These are phyloP conservation scores for Drosophila quadrilineata DNA, from an alignment of 1,140 invertebrate genomes.

Conservation along the genomic window DNA sequence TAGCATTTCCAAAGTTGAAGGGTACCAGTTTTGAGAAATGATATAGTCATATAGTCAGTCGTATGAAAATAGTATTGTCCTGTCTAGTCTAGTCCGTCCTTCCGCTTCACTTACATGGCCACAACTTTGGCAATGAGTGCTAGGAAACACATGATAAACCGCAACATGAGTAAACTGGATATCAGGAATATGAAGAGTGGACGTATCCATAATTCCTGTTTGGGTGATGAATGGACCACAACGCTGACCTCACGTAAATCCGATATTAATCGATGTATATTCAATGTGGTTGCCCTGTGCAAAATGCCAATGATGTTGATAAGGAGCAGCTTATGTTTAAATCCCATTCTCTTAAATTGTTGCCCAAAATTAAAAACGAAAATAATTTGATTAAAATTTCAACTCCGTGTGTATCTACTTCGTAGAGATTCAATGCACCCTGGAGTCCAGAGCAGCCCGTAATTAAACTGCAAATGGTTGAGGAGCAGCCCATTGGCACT, in stretches of 20 bases:
- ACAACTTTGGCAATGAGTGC: constrained; percentile 56
- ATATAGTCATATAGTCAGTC: too few relatives aligned
- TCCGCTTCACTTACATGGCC: constrained; percentile 70
- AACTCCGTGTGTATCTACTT: neutral
- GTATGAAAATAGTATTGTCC: too few relatives aligned
- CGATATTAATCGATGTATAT: constrained; percentile 44
- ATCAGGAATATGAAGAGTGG: constrained; percentile 49
- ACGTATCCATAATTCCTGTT: constrained; percentile 44
- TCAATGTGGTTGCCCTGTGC: constrained; percentile 53
- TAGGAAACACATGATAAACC: constrained; percentile 56
- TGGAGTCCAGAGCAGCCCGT: constrained; percentile 88
- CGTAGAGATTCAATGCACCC: constrained; percentile 84
- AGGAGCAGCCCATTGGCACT: constrained; percentile 92
- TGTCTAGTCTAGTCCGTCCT: too few relatives aligned
- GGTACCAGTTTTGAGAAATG: too few relatives aligned
- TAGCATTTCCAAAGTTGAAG: too few relatives aligned
- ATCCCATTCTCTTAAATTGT: too few relatives aligned
- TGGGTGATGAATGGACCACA: constrained; percentile 23
- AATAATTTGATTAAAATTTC: constrained; percentile 34
- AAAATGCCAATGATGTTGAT: constrained; percentile 60
- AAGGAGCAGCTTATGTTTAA: constrained; percentile 58
- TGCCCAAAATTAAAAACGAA: too few relatives aligned
- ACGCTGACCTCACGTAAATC: constrained; percentile 45
- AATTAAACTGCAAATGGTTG: constrained; percentile 87
- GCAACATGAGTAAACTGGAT: constrained; percentile 37